phyloP scores from a whole-genome alignment of 2,113 vertebrate genomes.

The Vanacampus margaritifer region DNA sequence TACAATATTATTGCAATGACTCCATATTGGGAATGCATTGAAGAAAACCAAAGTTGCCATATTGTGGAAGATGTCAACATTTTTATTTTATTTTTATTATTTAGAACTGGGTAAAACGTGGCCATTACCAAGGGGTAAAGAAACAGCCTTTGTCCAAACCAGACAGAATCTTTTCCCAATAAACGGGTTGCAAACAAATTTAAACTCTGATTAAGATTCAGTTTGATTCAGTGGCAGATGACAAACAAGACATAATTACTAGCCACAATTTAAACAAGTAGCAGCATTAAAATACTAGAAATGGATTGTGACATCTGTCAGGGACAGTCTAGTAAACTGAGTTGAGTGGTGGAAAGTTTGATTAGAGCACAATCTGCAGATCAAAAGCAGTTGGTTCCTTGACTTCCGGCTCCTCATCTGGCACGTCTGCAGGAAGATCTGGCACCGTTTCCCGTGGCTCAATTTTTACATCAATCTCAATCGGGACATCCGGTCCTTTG shows the following conservation, averaged over 20 bases:
- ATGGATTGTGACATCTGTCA: neutral
- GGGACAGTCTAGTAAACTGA: neutral
- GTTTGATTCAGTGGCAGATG: too few species aligned
- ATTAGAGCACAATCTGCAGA: slow-evolving; percentile 42
- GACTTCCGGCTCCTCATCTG: neutral
- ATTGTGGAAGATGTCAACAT: neutral
- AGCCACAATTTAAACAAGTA: slow-evolving; percentile 4
- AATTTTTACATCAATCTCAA: neutral
- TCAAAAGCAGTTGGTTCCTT: slow-evolving; percentile 39
- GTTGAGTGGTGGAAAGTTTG: neutral
- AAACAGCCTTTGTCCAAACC: neutral
- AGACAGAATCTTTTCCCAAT: neutral
- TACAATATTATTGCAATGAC: too few species aligned
- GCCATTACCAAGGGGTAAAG: neutral
- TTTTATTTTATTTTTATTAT: neutral
- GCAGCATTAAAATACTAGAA: slow-evolving; percentile 15
- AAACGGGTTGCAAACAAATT: too few species aligned
- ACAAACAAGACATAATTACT: neutral
- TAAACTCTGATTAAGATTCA: too few species aligned
- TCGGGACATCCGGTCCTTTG: neutral
- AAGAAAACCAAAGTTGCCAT: too few species aligned
- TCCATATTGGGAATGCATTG: too few species aligned
- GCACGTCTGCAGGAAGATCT: neutral
- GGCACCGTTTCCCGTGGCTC: neutral
- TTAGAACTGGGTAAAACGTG: neutral